Evolutionary conservation across 2,797 vertebrate genomes (phyloP).

Genomic region (Chelon auratus): DNA sequence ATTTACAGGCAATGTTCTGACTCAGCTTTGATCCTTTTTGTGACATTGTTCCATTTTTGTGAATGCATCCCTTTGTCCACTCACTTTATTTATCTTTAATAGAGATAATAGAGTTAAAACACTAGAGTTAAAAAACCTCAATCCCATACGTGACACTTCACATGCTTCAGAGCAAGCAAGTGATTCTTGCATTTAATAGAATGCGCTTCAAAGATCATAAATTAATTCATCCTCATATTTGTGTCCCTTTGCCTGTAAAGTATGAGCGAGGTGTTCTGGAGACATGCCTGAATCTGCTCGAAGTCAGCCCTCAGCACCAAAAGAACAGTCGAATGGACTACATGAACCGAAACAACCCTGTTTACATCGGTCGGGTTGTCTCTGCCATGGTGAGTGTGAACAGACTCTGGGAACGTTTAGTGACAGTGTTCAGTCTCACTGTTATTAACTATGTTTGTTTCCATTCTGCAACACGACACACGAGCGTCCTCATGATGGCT

Average conservation of each 20-base stretch:
- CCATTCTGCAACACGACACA: background rate
- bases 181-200: background rate
- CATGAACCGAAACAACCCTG: conserved; percentile 83
- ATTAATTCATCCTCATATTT: background rate
- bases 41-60: background rate
- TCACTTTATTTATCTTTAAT: background rate
- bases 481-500: background rate
- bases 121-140: no score
- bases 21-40: background rate
- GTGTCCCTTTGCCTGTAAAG: conserved; percentile 69
- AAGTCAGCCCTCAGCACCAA: conserved; percentile 89
- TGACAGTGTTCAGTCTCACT: no score
- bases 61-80: background rate
- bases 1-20: background rate
- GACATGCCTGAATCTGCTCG: conserved; percentile 87
- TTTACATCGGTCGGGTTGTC: conserved; percentile 91
- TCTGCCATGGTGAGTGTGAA: conserved; percentile 91
- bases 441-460: background rate
- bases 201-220: background rate
- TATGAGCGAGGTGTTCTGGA: conserved; percentile 90
- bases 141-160: no score
- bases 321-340: conserved; percentile 80
- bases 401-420: background rate
- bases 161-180: background rate
- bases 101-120: no score